Evolutionary conservation across 2,888 invertebrate genomes (phyloP).

Genomic region (Minunthozetes semirufus): DNA sequence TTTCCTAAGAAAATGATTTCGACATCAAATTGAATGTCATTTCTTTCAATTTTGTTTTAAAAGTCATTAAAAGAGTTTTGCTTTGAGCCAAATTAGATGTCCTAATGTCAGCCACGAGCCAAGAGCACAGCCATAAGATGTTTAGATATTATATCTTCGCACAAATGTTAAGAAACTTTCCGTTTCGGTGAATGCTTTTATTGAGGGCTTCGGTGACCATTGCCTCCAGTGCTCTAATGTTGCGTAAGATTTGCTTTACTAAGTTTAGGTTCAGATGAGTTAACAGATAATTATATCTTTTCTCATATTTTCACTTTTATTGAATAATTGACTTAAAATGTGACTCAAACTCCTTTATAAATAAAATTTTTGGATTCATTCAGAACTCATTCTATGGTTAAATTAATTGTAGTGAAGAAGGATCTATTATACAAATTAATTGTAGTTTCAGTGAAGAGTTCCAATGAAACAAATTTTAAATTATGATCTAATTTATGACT

Average conservation of each 20-base stretch:
- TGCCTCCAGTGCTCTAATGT: background rate
- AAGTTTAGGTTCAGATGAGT: background rate
- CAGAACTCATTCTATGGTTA: too few species aligned
- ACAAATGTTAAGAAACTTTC: slow-evolving; percentile 24
- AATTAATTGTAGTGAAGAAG: too few species aligned
- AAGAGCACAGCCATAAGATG: background rate
- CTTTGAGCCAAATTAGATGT: background rate
- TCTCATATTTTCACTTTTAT: too few species aligned
- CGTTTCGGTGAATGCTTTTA: slow-evolving; percentile 16
- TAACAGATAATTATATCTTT: too few species aligned
- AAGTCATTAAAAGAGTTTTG: slow-evolving; percentile 8
- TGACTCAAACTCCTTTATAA: too few species aligned
- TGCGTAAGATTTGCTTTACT: background rate
- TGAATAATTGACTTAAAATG: too few species aligned
- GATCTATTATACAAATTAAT: too few species aligned
- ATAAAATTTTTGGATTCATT: too few species aligned
- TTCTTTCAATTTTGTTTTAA: background rate
- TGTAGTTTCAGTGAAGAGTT: too few species aligned
- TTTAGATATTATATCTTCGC: background rate
- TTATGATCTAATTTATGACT: too few species aligned
- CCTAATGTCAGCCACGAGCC: slow-evolving; percentile 14
- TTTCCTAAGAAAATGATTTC: too few species aligned
- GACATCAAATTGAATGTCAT: background rate
- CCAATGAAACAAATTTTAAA: too few species aligned
- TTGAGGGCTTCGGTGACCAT: slow-evolving; percentile 10